These are phyloP conservation scores for Lysandra coridon DNA, from an alignment of 2,888 invertebrate species.

Conservation along the genomic window DNA sequence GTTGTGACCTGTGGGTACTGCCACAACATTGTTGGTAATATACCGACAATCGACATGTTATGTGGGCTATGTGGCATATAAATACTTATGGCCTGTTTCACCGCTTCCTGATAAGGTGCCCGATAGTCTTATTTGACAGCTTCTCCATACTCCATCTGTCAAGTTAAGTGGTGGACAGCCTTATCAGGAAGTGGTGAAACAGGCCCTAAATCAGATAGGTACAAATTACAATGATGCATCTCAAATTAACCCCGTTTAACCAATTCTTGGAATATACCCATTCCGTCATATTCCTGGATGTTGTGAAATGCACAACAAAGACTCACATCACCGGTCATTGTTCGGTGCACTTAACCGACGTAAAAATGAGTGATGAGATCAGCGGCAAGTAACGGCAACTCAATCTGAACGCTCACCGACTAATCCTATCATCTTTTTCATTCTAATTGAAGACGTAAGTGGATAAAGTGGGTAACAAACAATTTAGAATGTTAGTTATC, in stretches of 20 bases:
- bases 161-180: too few relatives aligned
- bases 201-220: not conserved
- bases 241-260: not conserved
- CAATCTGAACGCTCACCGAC: constrained; percentile 53
- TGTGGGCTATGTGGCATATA: too few relatives aligned
- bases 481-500: too few relatives aligned
- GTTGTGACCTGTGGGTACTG: too few relatives aligned
- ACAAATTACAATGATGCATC: constrained; percentile 4
- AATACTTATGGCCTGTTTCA: too few relatives aligned
- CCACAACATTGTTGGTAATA: too few relatives aligned
- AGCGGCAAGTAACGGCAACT: constrained; percentile 61
- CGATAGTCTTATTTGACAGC: too few relatives aligned
- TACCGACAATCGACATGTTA: too few relatives aligned
- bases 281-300: constrained; percentile 30
- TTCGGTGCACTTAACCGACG: constrained; percentile 47
- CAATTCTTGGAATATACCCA: not conserved
- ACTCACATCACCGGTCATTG: constrained; percentile 43
- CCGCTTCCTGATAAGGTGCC: too few relatives aligned
- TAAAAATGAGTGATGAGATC: constrained; percentile 60
- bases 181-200: too few relatives aligned
- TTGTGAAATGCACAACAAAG: constrained; percentile 42
- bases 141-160: too few relatives aligned
- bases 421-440: constrained; percentile 39
- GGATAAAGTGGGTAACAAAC: too few relatives aligned
- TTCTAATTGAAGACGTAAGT: not conserved